Evolutionary conservation across 2,797 vertebrate genomes (phyloP), one percentile per base, ranked within the genome.

Genomic region (Pempheris klunzingeri): DNA sequence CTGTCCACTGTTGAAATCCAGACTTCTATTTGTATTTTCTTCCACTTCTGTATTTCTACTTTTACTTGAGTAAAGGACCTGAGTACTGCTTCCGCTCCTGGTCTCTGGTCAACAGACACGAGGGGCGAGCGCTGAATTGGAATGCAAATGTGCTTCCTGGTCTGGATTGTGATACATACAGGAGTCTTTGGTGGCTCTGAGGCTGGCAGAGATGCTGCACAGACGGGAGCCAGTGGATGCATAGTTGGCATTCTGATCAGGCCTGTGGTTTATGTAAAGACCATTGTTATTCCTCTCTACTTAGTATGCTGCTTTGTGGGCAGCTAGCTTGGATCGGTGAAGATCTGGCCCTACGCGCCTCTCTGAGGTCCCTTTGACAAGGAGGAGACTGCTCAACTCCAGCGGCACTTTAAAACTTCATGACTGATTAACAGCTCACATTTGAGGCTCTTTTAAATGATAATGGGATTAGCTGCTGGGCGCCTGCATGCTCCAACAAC

Each of bases 71-170:
- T 36, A 20, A 36, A 58, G 43, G 28, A 55, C 49, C 38, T 54
- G 34, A 64, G 46, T 18, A 50, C 47, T 41, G 71, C 39, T 22
- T 18, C n/a, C 20, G 7, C 41, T 28, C 3, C 54, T 50, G 41
- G 43, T 52, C 52, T 52, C 39, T 70, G 80, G 72, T 88, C 63
- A 81, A 44, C 67, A 17, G 58, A 57, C 69, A 53, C 41, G 59
- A 65, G 34, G 54, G 43, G 59, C 68, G 60, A 59, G 57, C 8
- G 4, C 26, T 85, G 77, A 74, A 80, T 85, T 57, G 77, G 61
- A 84, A 91, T 91, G 87, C 86, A 87, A 92, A 92, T 92, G 63
- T 41, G 73, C 89, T 92, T 91, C 88, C 89, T 88, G 82, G 80
- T 69, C 26, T 24, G 39, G 73, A 79, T 83, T 4, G 57, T 44